Evolutionary conservation across 2,113 vertebrate species (phyloP).

Genomic region (Trinectes maculatus): DNA sequence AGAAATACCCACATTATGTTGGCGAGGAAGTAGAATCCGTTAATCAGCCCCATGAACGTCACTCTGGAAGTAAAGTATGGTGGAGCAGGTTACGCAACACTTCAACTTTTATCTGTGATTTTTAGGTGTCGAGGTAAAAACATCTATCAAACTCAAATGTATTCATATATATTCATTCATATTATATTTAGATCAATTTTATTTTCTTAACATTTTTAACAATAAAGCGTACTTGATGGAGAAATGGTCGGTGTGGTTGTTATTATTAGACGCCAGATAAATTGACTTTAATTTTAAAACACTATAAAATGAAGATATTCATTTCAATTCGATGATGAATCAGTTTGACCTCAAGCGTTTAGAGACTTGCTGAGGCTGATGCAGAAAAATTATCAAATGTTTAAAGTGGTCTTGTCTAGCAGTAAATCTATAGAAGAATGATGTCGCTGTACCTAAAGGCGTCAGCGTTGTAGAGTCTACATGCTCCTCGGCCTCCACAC

Average conservation of each 20-base stretch:
- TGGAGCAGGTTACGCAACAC: not conserved
- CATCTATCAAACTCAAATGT: not conserved
- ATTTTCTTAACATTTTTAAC: too few species aligned
- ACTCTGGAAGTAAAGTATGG: slow-evolving; percentile 58
- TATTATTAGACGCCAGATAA: too few species aligned
- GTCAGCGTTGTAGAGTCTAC: slow-evolving; percentile 85
- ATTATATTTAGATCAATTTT: too few species aligned
- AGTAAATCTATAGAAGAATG: too few species aligned
- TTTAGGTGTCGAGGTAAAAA: not conserved
- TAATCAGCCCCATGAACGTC: slow-evolving; percentile 77
- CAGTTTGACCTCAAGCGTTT: too few species aligned
- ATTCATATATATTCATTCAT: not conserved
- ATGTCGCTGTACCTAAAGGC: slow-evolving; percentile 82
- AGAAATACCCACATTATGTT: slow-evolving; percentile 67
- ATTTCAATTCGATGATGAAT: too few species aligned
- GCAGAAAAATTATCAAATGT: too few species aligned
- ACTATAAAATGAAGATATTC: too few species aligned
- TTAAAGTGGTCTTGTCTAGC: not conserved
- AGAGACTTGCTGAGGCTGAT: too few species aligned
- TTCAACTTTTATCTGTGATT: not conserved
- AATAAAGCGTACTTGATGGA: too few species aligned
- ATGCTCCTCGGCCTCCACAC: slow-evolving; percentile 87
- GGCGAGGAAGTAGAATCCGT: slow-evolving; percentile 59
- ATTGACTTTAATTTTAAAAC: too few species aligned
- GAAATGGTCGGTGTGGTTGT: too few species aligned